Percentiles rank a stretch among this genome's conserved stretches.
Conservation (phyloP, 2,888 invertebrate genomes). For the Ligdia adustata region DNA sequence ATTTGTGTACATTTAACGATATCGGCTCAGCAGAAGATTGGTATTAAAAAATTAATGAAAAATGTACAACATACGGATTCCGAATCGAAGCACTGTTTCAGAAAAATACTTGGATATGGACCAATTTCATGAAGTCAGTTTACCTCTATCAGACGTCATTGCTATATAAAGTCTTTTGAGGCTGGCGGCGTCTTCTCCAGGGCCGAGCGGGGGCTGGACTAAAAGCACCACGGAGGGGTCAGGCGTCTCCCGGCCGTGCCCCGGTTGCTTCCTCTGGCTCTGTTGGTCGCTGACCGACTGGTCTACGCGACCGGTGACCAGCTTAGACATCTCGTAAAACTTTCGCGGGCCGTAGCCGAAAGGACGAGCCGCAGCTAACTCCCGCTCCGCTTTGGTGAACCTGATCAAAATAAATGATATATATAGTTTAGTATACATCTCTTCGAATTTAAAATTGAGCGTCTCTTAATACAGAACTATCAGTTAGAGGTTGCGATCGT, state of each 20-base stretch:
- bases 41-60: too few species aligned
- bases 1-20: too few species aligned
- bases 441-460: too few species aligned
- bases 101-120: too few species aligned
- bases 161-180: conserved; percentile 84
- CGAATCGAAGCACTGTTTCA: too few species aligned
- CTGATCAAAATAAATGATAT: conserved; percentile 75
- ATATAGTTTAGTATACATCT: too few species aligned
- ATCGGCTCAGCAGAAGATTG: too few species aligned
- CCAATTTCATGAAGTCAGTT: too few species aligned
- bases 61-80: too few species aligned
- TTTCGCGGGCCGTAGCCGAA: conserved; percentile 88
- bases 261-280: too few species aligned
- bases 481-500: too few species aligned
- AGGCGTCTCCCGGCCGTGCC: conserved; percentile 47
- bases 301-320: conserved; percentile 53
- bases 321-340: conserved; percentile 83
- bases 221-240: conserved; percentile 80
- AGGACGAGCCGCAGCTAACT: conserved; percentile 87
- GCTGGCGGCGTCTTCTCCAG: conserved; percentile 46
- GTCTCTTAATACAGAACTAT: too few species aligned
- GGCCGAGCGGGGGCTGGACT: conserved; percentile 62
- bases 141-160: conserved; percentile 88
- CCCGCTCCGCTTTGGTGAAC: conserved; percentile 89
- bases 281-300: conserved; percentile 53